A percentile compares a stretch with the other conserved stretches of the same genome.
Evolutionary conservation across 2,888 invertebrate genomes (phyloP).

Genomic region (Cartodere bifasciata): DNA sequence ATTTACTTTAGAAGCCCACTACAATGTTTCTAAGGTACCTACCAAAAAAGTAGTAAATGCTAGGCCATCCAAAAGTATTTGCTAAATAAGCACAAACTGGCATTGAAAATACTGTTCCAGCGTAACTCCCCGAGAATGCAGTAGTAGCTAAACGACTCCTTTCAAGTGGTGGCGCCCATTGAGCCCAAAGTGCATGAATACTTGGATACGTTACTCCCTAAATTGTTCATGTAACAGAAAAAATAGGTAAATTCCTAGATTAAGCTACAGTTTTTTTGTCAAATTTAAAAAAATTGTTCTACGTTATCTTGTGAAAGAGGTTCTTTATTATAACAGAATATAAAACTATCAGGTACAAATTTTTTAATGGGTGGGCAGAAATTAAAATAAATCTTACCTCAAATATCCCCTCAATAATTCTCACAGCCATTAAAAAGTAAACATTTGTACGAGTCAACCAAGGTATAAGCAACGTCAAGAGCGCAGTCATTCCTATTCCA

Average conservation of each 20-base stretch:
- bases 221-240: no score
- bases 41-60: conserved; percentile 70
- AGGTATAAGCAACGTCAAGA: conserved; percentile 1
- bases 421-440: background rate
- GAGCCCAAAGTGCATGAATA: conserved; percentile 70
- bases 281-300: no score
- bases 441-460: background rate
- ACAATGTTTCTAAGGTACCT: no score
- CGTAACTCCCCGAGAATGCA: conserved; percentile 73
- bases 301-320: no score
- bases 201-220: conserved; percentile 65
- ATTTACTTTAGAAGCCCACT: no score
- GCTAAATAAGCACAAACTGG: conserved; percentile 62
- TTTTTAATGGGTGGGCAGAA: no score
- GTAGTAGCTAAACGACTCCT: conserved; percentile 65
- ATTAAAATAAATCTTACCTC: no score
- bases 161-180: conserved; percentile 69
- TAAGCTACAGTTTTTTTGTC: no score
- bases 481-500: conserved; percentile 2
- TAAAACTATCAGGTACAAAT: no score
- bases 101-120: conserved; percentile 72
- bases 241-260: no score
- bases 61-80: conserved; percentile 61
- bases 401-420: conserved; percentile 25
- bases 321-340: no score